Percentiles rank a stretch among this genome's conserved stretches.
These are phyloP conservation scores for Gymnorhina tibicen DNA, from an alignment of 2,113 vertebrate genomes.

Conservation along the genomic window DNA sequence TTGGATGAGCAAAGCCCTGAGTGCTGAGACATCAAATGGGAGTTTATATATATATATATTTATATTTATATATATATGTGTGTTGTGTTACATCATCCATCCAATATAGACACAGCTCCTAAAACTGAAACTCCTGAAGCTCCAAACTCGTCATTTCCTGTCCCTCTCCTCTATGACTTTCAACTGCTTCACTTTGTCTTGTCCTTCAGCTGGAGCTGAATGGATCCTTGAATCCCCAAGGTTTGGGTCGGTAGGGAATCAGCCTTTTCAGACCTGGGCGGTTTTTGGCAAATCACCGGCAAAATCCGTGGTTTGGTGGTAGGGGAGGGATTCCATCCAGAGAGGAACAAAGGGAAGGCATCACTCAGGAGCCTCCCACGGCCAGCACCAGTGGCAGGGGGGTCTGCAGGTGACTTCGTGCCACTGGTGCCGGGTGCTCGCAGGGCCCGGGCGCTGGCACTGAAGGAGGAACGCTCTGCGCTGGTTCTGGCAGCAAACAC, in stretches of 20 bases:
- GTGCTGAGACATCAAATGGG: background rate
- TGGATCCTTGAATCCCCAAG: background rate
- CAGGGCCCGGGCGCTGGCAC: fast-evolving
- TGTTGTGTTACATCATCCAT: background rate
- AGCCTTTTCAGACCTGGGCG: fast-evolving
- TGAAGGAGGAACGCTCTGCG: fast-evolving
- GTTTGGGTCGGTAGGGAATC: background rate
- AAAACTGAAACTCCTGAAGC: background rate
- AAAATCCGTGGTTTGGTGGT: fast-evolving
- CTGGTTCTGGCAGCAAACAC: background rate
- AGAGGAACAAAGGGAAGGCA: background rate
- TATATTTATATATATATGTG: fast-evolving
- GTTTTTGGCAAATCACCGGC: background rate
- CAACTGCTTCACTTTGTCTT: background rate
- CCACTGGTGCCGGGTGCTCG: background rate
- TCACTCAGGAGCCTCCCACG: background rate
- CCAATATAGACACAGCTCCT: background rate
- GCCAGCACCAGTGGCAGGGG: background rate
- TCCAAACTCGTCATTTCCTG: background rate
- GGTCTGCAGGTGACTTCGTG: background rate
- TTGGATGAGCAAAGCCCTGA: background rate
- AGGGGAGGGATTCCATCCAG: background rate
- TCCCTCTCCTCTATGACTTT: background rate
- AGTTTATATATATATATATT: background rate
- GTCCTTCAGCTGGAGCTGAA: background rate